Conservation (phyloP, 1,140 invertebrate genomes). For the Augochlora pura region DNA sequence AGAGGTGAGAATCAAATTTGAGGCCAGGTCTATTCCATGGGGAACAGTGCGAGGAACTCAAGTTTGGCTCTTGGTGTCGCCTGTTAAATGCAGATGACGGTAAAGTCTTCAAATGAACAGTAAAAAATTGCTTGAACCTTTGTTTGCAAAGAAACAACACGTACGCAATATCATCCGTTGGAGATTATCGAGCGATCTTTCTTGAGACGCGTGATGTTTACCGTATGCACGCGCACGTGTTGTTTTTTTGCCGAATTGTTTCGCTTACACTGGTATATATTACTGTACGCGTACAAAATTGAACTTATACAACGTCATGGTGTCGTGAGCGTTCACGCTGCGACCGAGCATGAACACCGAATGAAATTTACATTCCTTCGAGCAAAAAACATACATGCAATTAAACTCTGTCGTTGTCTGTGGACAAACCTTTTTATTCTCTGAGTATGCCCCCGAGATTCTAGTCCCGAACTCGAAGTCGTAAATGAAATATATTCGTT, state of each 20-base stretch:
- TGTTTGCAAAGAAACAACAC: constrained; percentile 13
- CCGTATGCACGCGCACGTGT: neutral
- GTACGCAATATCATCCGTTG: neutral
- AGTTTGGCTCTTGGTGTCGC: constrained; percentile 31
- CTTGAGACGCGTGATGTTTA: too few relatives aligned
- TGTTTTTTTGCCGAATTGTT: constrained; percentile 19
- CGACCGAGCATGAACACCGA: too few relatives aligned
- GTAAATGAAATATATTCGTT: constrained; percentile 7
- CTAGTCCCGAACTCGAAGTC: neutral
- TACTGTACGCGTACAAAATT: constrained; percentile 47
- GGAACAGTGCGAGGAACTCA: constrained; percentile 7
- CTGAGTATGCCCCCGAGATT: neutral
- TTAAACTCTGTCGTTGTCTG: neutral
- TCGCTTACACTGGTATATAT: constrained; percentile 42
- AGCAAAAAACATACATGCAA: constrained; percentile 24
- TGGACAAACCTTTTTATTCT: constrained; percentile 9
- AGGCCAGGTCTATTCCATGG: neutral
- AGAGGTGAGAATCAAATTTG: constrained; percentile 23
- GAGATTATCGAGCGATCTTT: too few relatives aligned
- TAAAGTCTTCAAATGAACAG: constrained; percentile 51
- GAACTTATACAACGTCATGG: constrained; percentile 42
- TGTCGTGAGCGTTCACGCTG: constrained; percentile 12
- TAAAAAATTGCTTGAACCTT: constrained; percentile 47
- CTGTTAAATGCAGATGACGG: constrained; percentile 55
- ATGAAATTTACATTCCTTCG: neutral